A percentile compares a stretch with the other conserved stretches of the same genome.
Evolutionary conservation across 2,113 vertebrate genomes (phyloP).

Genomic region (Ginglymostoma cirratum): DNA sequence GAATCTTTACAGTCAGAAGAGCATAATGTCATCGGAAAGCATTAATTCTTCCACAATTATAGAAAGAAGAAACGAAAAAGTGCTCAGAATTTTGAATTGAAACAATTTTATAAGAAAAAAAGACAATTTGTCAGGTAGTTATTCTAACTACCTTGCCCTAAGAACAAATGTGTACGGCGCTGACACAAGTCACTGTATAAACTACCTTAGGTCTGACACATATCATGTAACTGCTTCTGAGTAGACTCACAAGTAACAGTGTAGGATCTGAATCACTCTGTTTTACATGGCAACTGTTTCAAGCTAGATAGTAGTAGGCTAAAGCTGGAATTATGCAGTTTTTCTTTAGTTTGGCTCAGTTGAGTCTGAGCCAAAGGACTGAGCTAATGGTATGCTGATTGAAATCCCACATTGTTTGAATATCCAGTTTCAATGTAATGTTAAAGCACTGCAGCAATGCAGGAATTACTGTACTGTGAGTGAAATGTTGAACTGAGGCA

Average conservation of each 20-base stretch:
- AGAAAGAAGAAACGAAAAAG: not conserved
- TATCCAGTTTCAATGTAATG: not conserved
- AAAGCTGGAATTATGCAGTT: not conserved
- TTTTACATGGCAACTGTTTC: not conserved
- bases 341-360: not conserved
- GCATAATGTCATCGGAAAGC: not conserved
- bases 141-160: not conserved
- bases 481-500: not conserved
- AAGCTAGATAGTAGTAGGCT: not conserved
- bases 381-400: not conserved
- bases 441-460: no score
- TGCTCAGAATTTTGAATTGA: not conserved
- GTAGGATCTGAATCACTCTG: not conserved
- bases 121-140: not conserved
- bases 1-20: not conserved
- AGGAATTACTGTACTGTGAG: not conserved
- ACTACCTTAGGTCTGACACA: not conserved
- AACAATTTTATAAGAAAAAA: not conserved
- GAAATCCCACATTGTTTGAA: not conserved
- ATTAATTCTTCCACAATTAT: not conserved
- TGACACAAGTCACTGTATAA: not conserved
- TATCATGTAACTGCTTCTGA: not conserved
- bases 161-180: not conserved
- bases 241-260: not conserved
- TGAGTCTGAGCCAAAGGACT: not conserved